A percentile compares a stretch with the other conserved stretches of the same genome.
Evolutionary conservation across 2,797 vertebrate species (phyloP).

Genomic region (Chloroceryle amazona): DNA sequence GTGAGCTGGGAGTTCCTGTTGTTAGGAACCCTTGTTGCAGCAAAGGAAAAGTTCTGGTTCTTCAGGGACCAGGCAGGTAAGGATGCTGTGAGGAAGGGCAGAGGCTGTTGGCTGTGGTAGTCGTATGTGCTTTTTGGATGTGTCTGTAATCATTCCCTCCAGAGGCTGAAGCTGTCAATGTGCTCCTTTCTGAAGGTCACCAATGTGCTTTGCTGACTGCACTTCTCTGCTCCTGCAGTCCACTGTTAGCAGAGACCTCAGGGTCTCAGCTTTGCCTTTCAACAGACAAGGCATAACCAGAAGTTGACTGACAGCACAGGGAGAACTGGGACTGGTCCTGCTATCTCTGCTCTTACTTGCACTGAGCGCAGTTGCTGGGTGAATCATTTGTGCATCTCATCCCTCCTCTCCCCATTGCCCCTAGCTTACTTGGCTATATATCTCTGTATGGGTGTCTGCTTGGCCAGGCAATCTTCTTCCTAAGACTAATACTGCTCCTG

Average conservation of each 20-base stretch:
- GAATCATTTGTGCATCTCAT: background rate
- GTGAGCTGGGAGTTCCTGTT: slow-evolving; percentile 3
- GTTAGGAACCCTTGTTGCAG: slow-evolving; percentile 25
- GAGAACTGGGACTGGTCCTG: background rate
- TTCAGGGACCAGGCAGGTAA: background rate
- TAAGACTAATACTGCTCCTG: background rate
- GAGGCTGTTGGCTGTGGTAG: slow-evolving; percentile 25
- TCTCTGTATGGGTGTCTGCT: background rate
- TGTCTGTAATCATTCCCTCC: background rate
- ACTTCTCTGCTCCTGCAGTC: background rate
- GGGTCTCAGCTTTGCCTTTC: background rate
- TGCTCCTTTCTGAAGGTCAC: background rate
- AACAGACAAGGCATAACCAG: background rate
- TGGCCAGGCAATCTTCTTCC: background rate
- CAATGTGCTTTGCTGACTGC: background rate
- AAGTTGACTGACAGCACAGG: background rate
- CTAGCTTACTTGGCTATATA: background rate
- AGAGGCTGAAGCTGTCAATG: background rate
- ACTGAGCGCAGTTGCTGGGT: background rate
- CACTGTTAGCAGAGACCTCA: background rate
- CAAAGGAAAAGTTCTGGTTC: background rate
- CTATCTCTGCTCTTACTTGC: background rate
- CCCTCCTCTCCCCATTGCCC: background rate
- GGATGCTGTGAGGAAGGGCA: slow-evolving; percentile 41
- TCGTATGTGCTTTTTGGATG: slow-evolving; percentile 39